Base-by-base conservation (phyloP, 2,797 vertebrate species). In the Rallus crepitans region DNA sequence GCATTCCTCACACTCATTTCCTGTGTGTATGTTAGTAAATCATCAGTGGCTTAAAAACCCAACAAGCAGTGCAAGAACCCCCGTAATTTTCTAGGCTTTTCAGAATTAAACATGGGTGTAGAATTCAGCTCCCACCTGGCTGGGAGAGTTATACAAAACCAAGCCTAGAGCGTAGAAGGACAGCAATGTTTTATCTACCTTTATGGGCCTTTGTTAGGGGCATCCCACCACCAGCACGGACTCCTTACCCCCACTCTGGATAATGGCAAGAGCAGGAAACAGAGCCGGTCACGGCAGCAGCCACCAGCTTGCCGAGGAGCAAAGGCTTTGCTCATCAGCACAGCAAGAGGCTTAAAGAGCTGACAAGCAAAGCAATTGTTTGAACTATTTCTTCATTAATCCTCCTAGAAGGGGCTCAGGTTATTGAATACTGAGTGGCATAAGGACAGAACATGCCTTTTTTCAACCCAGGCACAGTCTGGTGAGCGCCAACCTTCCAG, bases 321-420 rank as follows among this genome's bases (percentile, higher is more conserved):
- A 11, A 35, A 16, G 11, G 48, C 39, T 82, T 55, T 35, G 10
- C 60, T 47, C 20, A 1, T 50, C 70, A 77, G 80, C 85, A 42
- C 18, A 47, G 72, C 56, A 89, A 63, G 53, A 83, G 81, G 53
- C 45, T 65, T 81, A 48, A 61, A 94, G 72, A 57, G 21, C 76
- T 35, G 47, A 9, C 0, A 5, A 83, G 69, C 86, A 63, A 30
- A 82, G 84, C 48, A 3, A n/a, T 16, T 88, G 82, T 89, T 56
- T 60, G 86, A 87, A 94, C 89, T 94, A 80, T 75, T 78, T 93
- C 70, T 88, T 91, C 61, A 75, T 72, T 57, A 79, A 39, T 60
- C 64, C 27, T 89, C 84, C 60, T 25, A 33, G 47, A 73, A 52
- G 28, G 48, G 35, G n/a, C 78, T 66, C 71, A 80, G 31, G 42